A percentile compares a stretch with the other conserved stretches of the same genome.
Conservation (phyloP, 2,797 vertebrate genomes). For the Synanceia verrucosa region DNA sequence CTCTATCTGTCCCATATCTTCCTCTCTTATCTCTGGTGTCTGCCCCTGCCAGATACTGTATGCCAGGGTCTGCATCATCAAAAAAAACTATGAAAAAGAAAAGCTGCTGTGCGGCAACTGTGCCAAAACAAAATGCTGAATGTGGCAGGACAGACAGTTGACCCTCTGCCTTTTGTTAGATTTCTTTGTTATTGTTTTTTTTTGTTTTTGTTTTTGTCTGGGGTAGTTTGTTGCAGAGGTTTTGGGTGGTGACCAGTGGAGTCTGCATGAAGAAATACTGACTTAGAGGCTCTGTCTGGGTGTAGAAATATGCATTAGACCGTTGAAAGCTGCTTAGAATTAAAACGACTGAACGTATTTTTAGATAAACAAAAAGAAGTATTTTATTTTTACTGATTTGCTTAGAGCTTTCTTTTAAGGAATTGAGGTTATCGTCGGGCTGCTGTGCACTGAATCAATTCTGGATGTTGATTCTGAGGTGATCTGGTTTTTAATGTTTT, state of each 20-base stretch:
- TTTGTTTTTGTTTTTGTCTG: conserved; percentile 22
- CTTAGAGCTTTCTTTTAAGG: conserved; percentile 10
- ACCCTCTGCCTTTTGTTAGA: conserved; percentile 24
- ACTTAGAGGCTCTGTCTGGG: neutral
- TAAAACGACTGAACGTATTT: conserved; percentile 10
- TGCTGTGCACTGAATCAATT: conserved; percentile 21
- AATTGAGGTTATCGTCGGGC: neutral
- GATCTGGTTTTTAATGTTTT: neutral
- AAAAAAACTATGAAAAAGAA: conserved; percentile 29
- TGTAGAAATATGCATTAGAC: neutral
- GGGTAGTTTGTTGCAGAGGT: conserved; percentile 13
- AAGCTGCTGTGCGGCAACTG: conserved; percentile 39
- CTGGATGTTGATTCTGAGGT: neutral
- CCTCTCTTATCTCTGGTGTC: neutral
- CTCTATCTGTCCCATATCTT: neutral
- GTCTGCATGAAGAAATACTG: conserved; percentile 14
- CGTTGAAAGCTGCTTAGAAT: neutral
- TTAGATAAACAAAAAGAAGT: neutral
- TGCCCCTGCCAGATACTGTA: conserved; percentile 9
- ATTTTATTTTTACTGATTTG: conserved; percentile 14
- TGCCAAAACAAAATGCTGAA: conserved; percentile 68
- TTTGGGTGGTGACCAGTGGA: conserved; percentile 3
- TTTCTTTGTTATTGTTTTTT: conserved; percentile 20
- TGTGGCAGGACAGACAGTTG: conserved; percentile 21
- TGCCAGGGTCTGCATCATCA: conserved; percentile 69